These are phyloP conservation scores for Brachyalestes nurse DNA, from an alignment of 2,797 vertebrate species.

Conservation along the genomic window DNA sequence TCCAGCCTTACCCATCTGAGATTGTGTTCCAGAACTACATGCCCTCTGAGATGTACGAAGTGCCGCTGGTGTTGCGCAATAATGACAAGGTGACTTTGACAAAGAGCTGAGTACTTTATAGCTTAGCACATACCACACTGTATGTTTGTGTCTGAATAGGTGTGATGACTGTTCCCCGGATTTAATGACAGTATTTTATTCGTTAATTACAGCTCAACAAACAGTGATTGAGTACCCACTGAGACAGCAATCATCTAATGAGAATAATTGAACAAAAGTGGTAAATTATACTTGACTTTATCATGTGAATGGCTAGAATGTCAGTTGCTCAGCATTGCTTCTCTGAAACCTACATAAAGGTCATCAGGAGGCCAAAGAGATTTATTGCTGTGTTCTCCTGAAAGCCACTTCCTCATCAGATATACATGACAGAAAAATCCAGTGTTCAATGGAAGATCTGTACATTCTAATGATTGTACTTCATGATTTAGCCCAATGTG, in stretches of 20 bases:
- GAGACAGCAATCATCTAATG: neutral
- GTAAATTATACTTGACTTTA: constrained; percentile 11
- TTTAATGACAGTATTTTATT: constrained; percentile 7
- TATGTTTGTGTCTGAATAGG: neutral
- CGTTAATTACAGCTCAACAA: neutral
- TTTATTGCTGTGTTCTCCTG: neutral
- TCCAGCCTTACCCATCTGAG: constrained; percentile 87
- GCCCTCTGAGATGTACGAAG: constrained; percentile 78
- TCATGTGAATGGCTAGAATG: constrained; percentile 17
- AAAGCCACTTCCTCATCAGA: neutral
- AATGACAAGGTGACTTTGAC: constrained; percentile 79
- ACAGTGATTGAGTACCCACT: neutral
- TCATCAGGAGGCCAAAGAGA: constrained; percentile 11
- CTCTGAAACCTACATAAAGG: neutral
- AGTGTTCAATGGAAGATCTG: neutral
- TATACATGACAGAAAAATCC: too few species aligned
- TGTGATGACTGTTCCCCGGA: neutral
- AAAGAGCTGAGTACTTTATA: neutral
- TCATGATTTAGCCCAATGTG: neutral
- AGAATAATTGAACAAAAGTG: constrained; percentile 3
- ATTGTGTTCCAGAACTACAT: constrained; percentile 86
- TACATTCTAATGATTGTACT: neutral
- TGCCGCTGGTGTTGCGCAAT: constrained; percentile 82
- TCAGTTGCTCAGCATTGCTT: neutral
- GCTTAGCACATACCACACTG: neutral